Percentiles rank a stretch among this genome's conserved stretches.
Evolutionary conservation across 2,797 vertebrate genomes (phyloP).

Genomic region (Danio jaintianensis): DNA sequence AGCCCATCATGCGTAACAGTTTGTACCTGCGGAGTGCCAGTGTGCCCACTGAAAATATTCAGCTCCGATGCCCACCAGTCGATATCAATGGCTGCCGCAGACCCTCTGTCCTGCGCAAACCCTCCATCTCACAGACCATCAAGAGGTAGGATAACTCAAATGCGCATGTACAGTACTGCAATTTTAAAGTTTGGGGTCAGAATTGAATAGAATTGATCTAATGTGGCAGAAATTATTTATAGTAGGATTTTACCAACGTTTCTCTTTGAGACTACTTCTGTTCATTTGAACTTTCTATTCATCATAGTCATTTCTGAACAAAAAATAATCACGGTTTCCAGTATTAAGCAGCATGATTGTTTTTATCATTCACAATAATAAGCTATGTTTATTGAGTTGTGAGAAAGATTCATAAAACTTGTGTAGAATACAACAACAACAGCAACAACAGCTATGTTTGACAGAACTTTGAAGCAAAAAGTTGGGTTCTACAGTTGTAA

Average conservation of each 20-base stretch:
- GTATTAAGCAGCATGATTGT: neutral
- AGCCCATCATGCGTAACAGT: conserved; percentile 48
- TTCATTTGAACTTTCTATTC: too few relatives aligned
- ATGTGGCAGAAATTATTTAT: too few relatives aligned
- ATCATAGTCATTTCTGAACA: neutral
- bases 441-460: too few relatives aligned
- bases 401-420: too few relatives aligned
- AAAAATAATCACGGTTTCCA: neutral
- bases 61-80: conserved; percentile 75
- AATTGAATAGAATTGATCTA: too few relatives aligned
- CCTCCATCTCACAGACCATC: conserved; percentile 93
- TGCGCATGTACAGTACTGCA: neutral
- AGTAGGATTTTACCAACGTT: too few relatives aligned
- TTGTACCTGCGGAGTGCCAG: conserved; percentile 86
- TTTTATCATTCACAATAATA: neutral
- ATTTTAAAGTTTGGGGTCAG: neutral
- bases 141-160: conserved; percentile 81
- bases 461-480: too few relatives aligned
- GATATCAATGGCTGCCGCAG: conserved; percentile 78
- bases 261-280: too few relatives aligned
- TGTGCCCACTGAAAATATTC: conserved; percentile 87
- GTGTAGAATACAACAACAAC: too few relatives aligned
- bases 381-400: neutral
- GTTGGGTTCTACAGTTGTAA: too few relatives aligned
- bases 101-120: conserved; percentile 83